Evolutionary conservation across 1,140 invertebrate genomes (phyloP).

Genomic region (Eufriesea mexicana): DNA sequence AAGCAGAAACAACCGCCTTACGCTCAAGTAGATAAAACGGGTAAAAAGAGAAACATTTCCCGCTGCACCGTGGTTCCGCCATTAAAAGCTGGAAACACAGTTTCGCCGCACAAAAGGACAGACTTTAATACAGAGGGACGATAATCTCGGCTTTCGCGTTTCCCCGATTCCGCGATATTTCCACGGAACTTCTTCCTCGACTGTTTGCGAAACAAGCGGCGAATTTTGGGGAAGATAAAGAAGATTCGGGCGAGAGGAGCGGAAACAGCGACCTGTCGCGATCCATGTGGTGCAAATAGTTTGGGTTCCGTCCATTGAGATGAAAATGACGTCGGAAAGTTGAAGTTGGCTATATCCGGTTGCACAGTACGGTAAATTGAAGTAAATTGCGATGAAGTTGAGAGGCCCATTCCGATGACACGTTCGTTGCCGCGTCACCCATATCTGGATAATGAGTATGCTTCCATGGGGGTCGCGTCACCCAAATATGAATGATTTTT

Average conservation of each 20-base stretch:
- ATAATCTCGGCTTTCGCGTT: not conserved
- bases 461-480: too few relatives aligned
- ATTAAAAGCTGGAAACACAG: not conserved
- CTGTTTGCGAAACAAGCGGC: not conserved
- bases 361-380: too few relatives aligned
- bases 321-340: too few relatives aligned
- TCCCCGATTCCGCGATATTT: not conserved
- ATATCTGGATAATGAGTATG: too few relatives aligned
- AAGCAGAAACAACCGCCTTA: not conserved
- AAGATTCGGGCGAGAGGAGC: not conserved
- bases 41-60: not conserved
- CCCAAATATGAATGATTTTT: too few relatives aligned
- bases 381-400: too few relatives aligned
- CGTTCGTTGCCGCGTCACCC: too few relatives aligned
- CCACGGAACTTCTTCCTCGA: constrained; percentile 3
- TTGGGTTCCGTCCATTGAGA: too few relatives aligned
- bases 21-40: not conserved
- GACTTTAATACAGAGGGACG: not conserved
- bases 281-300: too few relatives aligned
- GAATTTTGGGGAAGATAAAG: not conserved
- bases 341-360: too few relatives aligned
- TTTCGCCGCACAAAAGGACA: not conserved
- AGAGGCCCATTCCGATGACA: too few relatives aligned
- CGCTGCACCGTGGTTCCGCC: not conserved
- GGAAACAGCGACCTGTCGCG: too few relatives aligned